Evolutionary conservation across 2,797 vertebrate species (phyloP), one percentile per base, ranked within the genome.

Genomic region (Paramormyrops hopkinsi): DNA sequence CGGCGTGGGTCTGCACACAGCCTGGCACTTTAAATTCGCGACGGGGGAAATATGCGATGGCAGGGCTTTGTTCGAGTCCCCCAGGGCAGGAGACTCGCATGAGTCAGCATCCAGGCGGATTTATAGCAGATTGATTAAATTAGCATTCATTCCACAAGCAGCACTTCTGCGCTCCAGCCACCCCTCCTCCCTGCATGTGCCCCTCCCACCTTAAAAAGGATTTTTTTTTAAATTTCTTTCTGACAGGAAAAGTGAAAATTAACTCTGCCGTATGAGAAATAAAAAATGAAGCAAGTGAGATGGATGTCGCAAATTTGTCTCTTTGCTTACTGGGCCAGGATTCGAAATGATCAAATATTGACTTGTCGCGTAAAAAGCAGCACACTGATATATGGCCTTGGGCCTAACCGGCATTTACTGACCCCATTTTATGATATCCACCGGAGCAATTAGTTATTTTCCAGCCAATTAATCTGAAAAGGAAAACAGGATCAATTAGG

Each of bases 71-170:
- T 91, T 94, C 90, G 90, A 91, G 92, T 92, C 93, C 93, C 92
- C 88, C 93, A 95, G 95, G 96, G 93, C 93, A 93, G 91, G 91
- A 94, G 94, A 95, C 96, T 96, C 95, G 95, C 96, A 93, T 96
- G 96, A 97, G 96, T 97, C 96, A 97, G 97, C 96, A 97, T 93
- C 94, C 94, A 96, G 95, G 93, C 93, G 94, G 95, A 96, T 97
- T 97, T 97, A 96, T 96, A 96, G 96, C 96, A 94, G 93, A 97
- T 97, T 97, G 96, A 98, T 97, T 97, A 97, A 97, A 98, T 98
- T 98, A 97, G 96, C 96, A 97, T 97, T 97, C 94, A 94, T 96
- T 96, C 95, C 94, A 96, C 96, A 95, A 95, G 95, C 96, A 94
- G 93, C 95, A 93, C 93, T 95, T 93, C 92, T 93, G 56, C 4